phyloP scores from a whole-genome alignment of 2,888 invertebrate species.

The Baronia brevicornis region DNA sequence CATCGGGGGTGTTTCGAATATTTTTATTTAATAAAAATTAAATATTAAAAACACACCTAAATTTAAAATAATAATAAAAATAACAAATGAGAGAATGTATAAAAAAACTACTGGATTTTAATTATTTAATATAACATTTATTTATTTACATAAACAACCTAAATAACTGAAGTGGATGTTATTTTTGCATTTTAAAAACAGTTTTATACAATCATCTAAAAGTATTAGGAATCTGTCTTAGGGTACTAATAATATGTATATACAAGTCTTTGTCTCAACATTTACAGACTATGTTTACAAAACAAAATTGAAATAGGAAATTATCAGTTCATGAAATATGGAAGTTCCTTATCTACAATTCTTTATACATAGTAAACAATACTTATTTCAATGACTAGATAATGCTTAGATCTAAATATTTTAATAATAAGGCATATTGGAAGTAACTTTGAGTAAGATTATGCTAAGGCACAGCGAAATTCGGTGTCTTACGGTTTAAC shows the following conservation, averaged over 20 bases:
- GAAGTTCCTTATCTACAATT: constrained; percentile 7
- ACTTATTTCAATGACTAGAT: constrained; percentile 68
- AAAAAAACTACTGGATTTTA: constrained; percentile 2
- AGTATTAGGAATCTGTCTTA: constrained; percentile 72
- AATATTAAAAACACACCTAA: no score
- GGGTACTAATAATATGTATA: constrained; percentile 53
- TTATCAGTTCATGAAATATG: constrained; percentile 5
- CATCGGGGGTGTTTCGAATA: no score
- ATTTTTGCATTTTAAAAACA: constrained; percentile 30
- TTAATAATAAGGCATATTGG: constrained; percentile 41
- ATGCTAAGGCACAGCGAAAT: constrained; percentile 67
- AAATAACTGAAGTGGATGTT: constrained; percentile 32
- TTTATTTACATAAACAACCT: constrained; percentile 47
- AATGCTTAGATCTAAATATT: constrained; percentile 49
- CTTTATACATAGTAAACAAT: constrained; percentile 27
- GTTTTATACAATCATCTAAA: constrained; percentile 43
- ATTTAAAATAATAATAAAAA: no score
- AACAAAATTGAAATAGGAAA: background rate
- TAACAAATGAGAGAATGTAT: background rate
- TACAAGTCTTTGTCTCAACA: constrained; percentile 68
- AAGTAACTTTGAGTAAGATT: constrained; percentile 49
- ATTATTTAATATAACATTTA: constrained; percentile 17
- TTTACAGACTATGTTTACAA: constrained; percentile 21
- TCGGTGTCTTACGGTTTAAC: constrained; percentile 48
- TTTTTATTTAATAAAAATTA: no score